Base-by-base conservation (phyloP, 64 coral and sea anemone genomes). In the Pachyseris speciosa region DNA sequence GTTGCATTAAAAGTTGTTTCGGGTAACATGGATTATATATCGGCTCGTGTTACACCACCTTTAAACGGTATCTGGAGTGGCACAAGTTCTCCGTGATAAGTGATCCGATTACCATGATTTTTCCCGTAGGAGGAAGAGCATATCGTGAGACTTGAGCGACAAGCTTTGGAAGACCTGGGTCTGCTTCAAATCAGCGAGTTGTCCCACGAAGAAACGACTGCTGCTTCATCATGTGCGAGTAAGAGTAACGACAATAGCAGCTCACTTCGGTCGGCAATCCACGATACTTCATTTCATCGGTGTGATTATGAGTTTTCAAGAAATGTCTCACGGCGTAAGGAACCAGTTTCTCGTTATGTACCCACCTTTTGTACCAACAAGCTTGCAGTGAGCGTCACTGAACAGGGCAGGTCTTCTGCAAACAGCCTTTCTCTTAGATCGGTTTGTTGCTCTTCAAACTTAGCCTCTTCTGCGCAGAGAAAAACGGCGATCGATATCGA, bases 151-250 rank as follows among this genome's bases (percentile, higher is more conserved):
- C 48, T 81, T 10, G 77, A 81, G 15, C 77, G 77, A 1, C 77
- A 81, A 81, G 77, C 77, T 1, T 22, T 81, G 31, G 77, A 81
- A 15, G 77, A 81, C 36, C 34, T 81, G 34, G 55, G 77, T 3
- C 53, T 81, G 9, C 34, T 81, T 26, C 32, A 81, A 22, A 61
- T 81, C 34, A 20, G 4, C 0, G 53, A 81, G 12, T 15, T 2
- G 20, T n/a, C 31, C 1, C 32, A 59, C 3, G 22, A 61, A 28
- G 30, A 40, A 7, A 38, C 29, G 2, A 25, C 25, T 49, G 11
- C 25, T 19, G 25, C 11, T 24, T 44, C 39, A 0, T 37, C 26
- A 1, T 36, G 29, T 57, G 22, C 30, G 0, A 33, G 13, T 34
- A 2, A 25, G 27, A 33, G 22, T 59, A 32, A 39, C 7, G 22